phyloP scores from a whole-genome alignment of 37 sponge, comb jelly and placozoan genomes.

The Chondrosia reniformis region DNA sequence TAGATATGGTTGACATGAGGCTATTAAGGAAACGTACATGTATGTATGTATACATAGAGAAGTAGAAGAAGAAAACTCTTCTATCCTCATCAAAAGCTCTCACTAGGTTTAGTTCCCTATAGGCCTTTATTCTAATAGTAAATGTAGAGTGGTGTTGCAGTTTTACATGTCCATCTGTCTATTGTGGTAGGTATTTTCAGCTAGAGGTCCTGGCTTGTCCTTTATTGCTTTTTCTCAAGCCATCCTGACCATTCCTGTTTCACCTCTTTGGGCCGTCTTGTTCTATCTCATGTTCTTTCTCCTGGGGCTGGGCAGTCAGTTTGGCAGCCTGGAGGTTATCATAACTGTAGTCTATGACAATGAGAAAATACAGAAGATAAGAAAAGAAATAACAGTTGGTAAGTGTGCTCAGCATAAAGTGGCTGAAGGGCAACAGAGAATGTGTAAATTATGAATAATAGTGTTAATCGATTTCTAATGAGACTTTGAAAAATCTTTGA shows the following conservation, averaged over 20 bases:
- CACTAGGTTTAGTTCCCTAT: too few relatives aligned
- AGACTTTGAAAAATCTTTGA: too few relatives aligned
- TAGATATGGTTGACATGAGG: too few relatives aligned
- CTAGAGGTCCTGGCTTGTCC: constrained; percentile 88
- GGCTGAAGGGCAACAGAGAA: too few relatives aligned
- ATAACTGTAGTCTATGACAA: constrained; percentile 68
- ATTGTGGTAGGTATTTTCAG: background rate
- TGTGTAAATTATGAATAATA: too few relatives aligned
- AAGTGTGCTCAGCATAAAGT: too few relatives aligned
- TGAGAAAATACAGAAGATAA: constrained; percentile 49
- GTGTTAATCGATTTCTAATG: too few relatives aligned
- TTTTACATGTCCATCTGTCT: background rate
- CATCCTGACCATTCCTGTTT: constrained; percentile 58
- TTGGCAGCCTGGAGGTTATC: constrained; percentile 82
- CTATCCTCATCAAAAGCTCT: too few relatives aligned
- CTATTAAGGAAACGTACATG: background rate
- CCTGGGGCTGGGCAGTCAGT: constrained; percentile 90
- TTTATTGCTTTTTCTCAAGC: constrained; percentile 89
- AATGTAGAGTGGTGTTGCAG: background rate
- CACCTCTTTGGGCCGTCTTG: constrained; percentile 91
- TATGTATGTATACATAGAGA: too few relatives aligned
- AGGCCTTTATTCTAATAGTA: too few relatives aligned
- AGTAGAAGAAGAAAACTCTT: too few relatives aligned
- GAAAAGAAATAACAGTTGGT: constrained; percentile 75
- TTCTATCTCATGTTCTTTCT: constrained; percentile 94